Base-by-base conservation (phyloP, 1,140 invertebrate genomes). In the Drosophila rhopaloa region DNA sequence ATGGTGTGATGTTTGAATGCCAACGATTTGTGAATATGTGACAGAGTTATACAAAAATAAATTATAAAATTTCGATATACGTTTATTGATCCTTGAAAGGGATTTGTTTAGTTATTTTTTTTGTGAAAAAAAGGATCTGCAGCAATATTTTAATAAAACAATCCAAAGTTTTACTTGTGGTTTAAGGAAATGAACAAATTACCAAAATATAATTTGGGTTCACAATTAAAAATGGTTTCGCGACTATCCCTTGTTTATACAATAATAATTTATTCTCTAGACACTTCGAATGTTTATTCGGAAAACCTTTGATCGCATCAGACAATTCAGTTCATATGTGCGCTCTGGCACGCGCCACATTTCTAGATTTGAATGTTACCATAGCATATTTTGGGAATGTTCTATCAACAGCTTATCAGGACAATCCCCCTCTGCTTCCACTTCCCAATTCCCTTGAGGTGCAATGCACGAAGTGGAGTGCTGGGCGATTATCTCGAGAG, bases 271-370 rank as follows among this genome's bases (percentile, higher is more conserved):
- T 19, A 38, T 19, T 44, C 9, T 14, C 5, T 11, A 66, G 37
- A 68, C 57, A 37, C 59, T 37, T 11, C 5, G 4, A 63, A 66
- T 66, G 44, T 38, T 7, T 38, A 11, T 41, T 40, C 6, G 2
- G 29, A 16, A 2, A 27, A 40, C 37, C 53, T 48, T 57, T 50
- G 51, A 37, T 47, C 67, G 37, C 53, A 50, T 0, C 37, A 71
- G 37, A 27, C 19, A 40, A 55, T 19, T 58, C 9, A 38, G 27
- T 32, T 24, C 38, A 53, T 41, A 14, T 66, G 27, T 29, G 37
- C n/a, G 13, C n/a, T 71, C 37, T 50, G 68, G 68, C 68, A 72
- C 68, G 68, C 68, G 68, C 19, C 68, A 8, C 29, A 50, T n/a
- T 58, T 13, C 29, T 27, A 29, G 48, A 13, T 71, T 55, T 10